Conservation (phyloP, 2,113 vertebrate genomes). For the Dunckerocampus dactyliophorus region DNA sequence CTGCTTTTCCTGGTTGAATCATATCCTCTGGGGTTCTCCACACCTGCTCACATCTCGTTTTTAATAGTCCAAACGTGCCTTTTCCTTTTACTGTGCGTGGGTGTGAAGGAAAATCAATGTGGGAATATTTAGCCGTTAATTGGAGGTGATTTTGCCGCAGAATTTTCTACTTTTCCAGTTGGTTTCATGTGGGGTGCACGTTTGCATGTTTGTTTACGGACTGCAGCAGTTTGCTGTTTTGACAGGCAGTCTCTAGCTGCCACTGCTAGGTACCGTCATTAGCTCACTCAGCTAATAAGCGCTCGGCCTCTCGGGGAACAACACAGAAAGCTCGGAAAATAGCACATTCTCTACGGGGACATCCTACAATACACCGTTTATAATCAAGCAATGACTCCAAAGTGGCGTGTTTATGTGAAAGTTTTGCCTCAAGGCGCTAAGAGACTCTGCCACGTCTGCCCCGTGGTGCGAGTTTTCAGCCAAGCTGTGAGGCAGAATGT, state of each 20-base stretch:
- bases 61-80: slow-evolving; percentile 22
- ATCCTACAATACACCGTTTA: slow-evolving; percentile 9
- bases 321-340: slow-evolving; percentile 25
- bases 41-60: slow-evolving; percentile 20
- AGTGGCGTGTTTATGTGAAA: slow-evolving; percentile 41
- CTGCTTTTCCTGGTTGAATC: neutral
- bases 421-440: slow-evolving; percentile 27
- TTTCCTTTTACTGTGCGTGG: slow-evolving; percentile 4
- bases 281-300: slow-evolving; percentile 46
- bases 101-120: slow-evolving; percentile 38
- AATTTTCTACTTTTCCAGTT: too few species aligned
- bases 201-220: slow-evolving; percentile 16
- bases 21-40: neutral
- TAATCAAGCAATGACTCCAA: slow-evolving; percentile 17
- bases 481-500: slow-evolving; percentile 43
- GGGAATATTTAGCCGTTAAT: slow-evolving; percentile 3
- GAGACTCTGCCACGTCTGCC: slow-evolving; percentile 44
- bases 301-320: slow-evolving; percentile 7
- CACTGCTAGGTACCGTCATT: slow-evolving; percentile 40
- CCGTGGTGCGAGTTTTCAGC: slow-evolving; percentile 25
- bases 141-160: neutral
- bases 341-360: slow-evolving; percentile 13
- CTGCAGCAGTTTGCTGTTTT: slow-evolving; percentile 25
- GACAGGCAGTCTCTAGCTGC: slow-evolving; percentile 18
- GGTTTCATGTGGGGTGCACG: too few species aligned